Evolutionary conservation across 2,888 invertebrate species (phyloP).

Genomic region (Altica lythri): DNA sequence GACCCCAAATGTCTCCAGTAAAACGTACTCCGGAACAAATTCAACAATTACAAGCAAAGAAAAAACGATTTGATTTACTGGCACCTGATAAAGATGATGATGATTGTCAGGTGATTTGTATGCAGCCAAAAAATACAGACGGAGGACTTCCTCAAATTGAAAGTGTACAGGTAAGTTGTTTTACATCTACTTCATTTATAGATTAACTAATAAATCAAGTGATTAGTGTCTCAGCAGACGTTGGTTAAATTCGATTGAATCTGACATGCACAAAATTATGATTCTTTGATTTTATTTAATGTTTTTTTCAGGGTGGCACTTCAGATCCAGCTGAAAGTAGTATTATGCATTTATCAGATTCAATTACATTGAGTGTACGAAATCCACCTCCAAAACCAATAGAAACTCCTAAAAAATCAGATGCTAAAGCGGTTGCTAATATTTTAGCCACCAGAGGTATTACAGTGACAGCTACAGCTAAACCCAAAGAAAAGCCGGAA

Average conservation of each 20-base stretch:
- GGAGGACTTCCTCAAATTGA: slow-evolving; percentile 69
- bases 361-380: slow-evolving; percentile 69
- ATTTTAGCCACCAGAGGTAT: slow-evolving; percentile 78
- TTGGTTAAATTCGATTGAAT: too few relatives aligned
- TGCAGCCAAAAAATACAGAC: slow-evolving; percentile 74
- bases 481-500: slow-evolving; percentile 50
- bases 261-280: too few relatives aligned
- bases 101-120: slow-evolving; percentile 75
- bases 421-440: slow-evolving; percentile 77
- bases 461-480: slow-evolving; percentile 71
- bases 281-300: slow-evolving; percentile 35
- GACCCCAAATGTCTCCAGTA: slow-evolving; percentile 36
- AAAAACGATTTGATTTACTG: slow-evolving; percentile 66
- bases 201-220: too few relatives aligned
- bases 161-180: slow-evolving; percentile 73
- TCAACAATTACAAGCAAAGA: slow-evolving; percentile 53
- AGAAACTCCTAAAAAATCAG: slow-evolving; percentile 62
- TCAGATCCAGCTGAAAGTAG: slow-evolving; percentile 57
- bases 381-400: slow-evolving; percentile 56
- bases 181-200: too few relatives aligned
- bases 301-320: slow-evolving; percentile 47
- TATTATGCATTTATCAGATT: slow-evolving; percentile 71
- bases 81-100: slow-evolving; percentile 74
- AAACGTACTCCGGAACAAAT: slow-evolving; percentile 54
- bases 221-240: too few relatives aligned